A percentile compares a stretch with the other conserved stretches of the same genome.
Conservation (phyloP, 2,888 invertebrate species). For the Nomada hirtipes region DNA sequence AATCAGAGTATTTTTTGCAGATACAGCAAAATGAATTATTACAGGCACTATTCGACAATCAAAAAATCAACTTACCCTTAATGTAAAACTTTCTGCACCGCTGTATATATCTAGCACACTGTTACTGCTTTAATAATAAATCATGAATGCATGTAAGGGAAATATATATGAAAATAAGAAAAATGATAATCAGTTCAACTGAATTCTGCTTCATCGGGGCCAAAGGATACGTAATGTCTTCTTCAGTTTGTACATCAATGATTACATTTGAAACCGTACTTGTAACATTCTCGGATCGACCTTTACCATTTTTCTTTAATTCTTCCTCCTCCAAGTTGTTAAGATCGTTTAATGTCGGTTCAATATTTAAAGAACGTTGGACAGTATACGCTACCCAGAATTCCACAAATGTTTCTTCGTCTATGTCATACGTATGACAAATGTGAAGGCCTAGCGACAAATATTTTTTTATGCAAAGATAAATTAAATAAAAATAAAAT, state of each 20-base stretch:
- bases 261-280: constrained; percentile 3
- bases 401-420: constrained; percentile 77
- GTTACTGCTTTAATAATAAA: constrained; percentile 58
- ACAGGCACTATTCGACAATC: not conserved
- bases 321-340: constrained; percentile 70
- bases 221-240: constrained; percentile 55
- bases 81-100: constrained; percentile 55
- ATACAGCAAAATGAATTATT: not conserved
- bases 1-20: not conserved
- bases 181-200: constrained; percentile 1
- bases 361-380: constrained; percentile 61
- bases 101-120: constrained; percentile 77
- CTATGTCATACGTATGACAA: constrained; percentile 72
- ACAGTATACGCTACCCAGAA: constrained; percentile 79
- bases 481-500: not conserved
- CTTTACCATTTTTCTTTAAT: constrained; percentile 49
- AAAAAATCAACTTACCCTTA: constrained; percentile 71
- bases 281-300: not conserved
- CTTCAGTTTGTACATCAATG: not conserved
- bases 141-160: constrained; percentile 55
- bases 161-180: constrained; percentile 4
- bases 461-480: not conserved
- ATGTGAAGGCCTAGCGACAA: constrained; percentile 76
- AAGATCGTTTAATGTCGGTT: constrained; percentile 73
- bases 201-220: not conserved